Base-by-base conservation (phyloP, 53 echinoderm and acorn worm genomes). In the Arbacia lixula region DNA sequence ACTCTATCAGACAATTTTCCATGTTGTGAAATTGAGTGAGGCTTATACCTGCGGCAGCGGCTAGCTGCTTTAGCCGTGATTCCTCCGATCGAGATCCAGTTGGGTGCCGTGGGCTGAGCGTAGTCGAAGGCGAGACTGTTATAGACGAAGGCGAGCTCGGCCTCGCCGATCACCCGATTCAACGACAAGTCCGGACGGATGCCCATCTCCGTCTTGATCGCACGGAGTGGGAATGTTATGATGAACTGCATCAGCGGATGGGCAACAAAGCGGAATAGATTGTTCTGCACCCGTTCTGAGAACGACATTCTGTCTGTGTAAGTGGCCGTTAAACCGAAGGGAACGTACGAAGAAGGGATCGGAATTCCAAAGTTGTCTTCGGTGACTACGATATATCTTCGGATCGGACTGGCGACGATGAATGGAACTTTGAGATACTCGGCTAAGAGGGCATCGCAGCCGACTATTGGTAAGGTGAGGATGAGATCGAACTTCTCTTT, bases 51-150 rank as follows among this genome's bases (percentile, higher is more conserved):
- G 20, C 4, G 60, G 24, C 40, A 85, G 42, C 9, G 75, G 86
- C 9, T 22, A 6, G 40, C 33, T 33, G 63, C 43, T 17, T 75
- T 51, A 6, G 76, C 66, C 52, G 76, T 33, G 5, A 86, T 30
- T 6, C 86, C 76, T 0, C 77, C 86, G 24, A 86, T 76, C 0
- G 53, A 51, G 24, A 76, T 86, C 17, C 67, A 68, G 64, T 91
- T 91, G 3, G 91, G 91, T 22, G 85, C 39, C 33, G 78, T 69
- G n/a, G 91, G 91, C 42, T 87, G 71, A 19, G 91, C 88, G 21
- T 60, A 91, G 43, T 88, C 88, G 31, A 88, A 39, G 3, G 53
- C 61, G 38, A 91, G 85, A 66, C 85, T 87, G 63, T 78, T 60
- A 56, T 88, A 60, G n/a, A 39, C 40, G 30, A 91, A 43, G 72